A percentile compares a stretch with the other conserved stretches of the same genome.
Conservation (phyloP, 1,140 invertebrate genomes). For the Asobara japonica region DNA sequence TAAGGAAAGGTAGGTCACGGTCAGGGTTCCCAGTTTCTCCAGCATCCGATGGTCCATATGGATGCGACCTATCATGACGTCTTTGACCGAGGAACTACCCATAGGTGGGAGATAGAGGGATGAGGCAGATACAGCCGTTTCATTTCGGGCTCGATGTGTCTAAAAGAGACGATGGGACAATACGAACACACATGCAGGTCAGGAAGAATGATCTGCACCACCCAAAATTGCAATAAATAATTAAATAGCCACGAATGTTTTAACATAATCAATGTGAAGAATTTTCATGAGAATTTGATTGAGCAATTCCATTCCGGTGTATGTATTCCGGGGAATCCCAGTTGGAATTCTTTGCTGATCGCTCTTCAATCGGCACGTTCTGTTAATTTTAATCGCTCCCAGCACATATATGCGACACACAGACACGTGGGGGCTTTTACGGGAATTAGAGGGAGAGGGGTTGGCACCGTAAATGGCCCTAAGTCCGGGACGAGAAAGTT, state of each 20-base stretch:
- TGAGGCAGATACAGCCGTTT: too few relatives aligned
- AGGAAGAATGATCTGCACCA: too few relatives aligned
- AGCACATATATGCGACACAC: too few relatives aligned
- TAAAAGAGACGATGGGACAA: too few relatives aligned
- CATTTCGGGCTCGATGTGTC: too few relatives aligned
- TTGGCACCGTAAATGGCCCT: conserved; percentile 51
- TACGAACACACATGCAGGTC: too few relatives aligned
- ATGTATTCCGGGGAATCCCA: conserved; percentile 11
- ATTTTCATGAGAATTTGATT: neutral
- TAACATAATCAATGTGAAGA: neutral
- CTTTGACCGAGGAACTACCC: too few relatives aligned
- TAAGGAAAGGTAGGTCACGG: conserved; percentile 48
- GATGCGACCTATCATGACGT: neutral
- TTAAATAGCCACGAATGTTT: neutral
- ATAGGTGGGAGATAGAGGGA: too few relatives aligned
- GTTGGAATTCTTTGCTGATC: conserved; percentile 26
- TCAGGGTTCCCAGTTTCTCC: conserved; percentile 40
- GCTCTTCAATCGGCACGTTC: conserved; percentile 31
- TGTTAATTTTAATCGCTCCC: conserved; percentile 43
- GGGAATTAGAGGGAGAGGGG: conserved; percentile 39
- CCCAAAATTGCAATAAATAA: neutral
- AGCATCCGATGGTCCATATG: neutral
- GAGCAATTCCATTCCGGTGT: neutral
- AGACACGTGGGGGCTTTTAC: conserved; percentile 32
- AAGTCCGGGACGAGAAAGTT: conserved; percentile 19